These are phyloP conservation scores for Maconellicoccus hirsutus DNA, from an alignment of 1,140 invertebrate species.

Conservation along the genomic window DNA sequence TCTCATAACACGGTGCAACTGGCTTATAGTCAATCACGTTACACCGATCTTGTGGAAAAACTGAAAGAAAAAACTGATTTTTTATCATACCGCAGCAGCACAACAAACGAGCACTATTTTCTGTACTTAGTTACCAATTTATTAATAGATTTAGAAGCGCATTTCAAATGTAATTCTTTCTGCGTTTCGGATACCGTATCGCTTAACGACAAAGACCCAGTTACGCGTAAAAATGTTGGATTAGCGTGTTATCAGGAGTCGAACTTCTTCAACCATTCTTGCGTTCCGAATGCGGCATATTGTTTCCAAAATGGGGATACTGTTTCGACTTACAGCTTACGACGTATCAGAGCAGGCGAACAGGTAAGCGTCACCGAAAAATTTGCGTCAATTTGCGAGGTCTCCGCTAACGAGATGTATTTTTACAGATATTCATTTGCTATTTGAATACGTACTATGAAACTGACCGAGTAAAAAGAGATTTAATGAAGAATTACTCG, in stretches of 20 bases:
- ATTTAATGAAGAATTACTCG: slow-evolving; percentile 10
- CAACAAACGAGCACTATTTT: not conserved
- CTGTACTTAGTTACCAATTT: not conserved
- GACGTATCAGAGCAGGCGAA: not conserved
- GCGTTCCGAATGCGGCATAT: not conserved
- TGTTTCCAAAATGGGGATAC: not conserved
- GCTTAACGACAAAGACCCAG: not conserved
- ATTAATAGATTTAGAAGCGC: not conserved
- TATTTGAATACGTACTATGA: not conserved
- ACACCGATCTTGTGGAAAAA: not conserved
- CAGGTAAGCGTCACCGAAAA: not conserved
- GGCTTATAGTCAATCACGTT: not conserved
- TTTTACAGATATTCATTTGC: not conserved
- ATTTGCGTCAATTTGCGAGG: not conserved
- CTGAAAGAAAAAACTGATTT: not conserved
- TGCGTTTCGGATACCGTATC: not conserved
- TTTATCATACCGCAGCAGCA: not conserved
- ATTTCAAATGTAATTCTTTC: not conserved
- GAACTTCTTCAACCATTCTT: not conserved
- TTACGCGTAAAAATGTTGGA: not conserved
- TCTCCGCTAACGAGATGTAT: not conserved
- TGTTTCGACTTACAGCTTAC: not conserved
- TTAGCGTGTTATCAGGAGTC: not conserved
- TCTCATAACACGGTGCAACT: not conserved
- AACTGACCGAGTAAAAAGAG: not conserved